Conservation (phyloP, 2,113 vertebrate species). For the Heptranchias perlo region DNA sequence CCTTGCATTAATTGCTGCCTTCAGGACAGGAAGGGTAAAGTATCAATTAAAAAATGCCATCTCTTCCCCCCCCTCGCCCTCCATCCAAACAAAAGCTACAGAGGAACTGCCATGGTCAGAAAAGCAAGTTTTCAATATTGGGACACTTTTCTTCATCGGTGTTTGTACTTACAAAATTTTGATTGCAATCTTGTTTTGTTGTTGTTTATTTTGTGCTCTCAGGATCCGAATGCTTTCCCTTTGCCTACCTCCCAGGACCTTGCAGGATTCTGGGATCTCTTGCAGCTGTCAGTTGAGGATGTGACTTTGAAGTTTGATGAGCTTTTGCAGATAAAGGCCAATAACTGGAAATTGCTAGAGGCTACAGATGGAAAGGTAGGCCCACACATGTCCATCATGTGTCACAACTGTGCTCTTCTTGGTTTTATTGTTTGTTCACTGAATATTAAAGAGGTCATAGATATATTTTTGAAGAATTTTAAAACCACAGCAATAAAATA, state of each 20-base stretch:
- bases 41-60: background rate
- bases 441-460: background rate
- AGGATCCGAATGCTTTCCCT: conserved; percentile 90
- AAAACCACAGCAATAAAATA: background rate
- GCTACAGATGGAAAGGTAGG: conserved; percentile 71
- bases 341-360: conserved; percentile 87
- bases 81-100: background rate
- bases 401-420: background rate
- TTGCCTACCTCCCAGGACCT: conserved; percentile 94
- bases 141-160: background rate
- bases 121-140: background rate
- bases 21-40: background rate
- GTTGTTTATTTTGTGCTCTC: conserved; percentile 33
- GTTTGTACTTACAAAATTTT: too few relatives aligned
- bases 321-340: conserved; percentile 90
- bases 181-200: background rate
- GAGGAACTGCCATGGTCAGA: background rate
- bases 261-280: conserved; percentile 94
- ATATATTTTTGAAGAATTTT: background rate
- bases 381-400: conserved; percentile 3
- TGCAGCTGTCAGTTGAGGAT: conserved; percentile 94
- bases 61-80: background rate
- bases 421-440: background rate
- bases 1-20: background rate
- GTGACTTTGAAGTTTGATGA: conserved; percentile 91